A percentile compares a stretch with the other conserved stretches of the same genome.
These are phyloP conservation scores for Micronisus gabar DNA, from an alignment of 2,113 vertebrate genomes.

Conservation along the genomic window DNA sequence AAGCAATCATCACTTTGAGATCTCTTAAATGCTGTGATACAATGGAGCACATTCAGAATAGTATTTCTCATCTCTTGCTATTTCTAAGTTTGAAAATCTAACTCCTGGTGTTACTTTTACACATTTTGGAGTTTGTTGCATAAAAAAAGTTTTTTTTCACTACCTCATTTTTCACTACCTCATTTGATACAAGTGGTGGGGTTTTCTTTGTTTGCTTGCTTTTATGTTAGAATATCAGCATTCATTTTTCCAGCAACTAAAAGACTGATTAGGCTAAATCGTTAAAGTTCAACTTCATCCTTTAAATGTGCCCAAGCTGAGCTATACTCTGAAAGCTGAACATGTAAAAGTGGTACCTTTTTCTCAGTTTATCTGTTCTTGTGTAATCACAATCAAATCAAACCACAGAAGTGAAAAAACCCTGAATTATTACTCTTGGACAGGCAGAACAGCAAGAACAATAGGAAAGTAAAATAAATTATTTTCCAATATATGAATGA, in stretches of 20 bases:
- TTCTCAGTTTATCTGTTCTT: neutral
- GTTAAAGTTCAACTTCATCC: neutral
- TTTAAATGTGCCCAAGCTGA: neutral
- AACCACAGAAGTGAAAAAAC: neutral
- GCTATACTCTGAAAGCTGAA: neutral
- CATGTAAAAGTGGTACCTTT: neutral
- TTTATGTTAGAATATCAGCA: neutral
- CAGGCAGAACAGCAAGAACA: neutral
- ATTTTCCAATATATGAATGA: neutral
- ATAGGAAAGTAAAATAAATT: neutral
- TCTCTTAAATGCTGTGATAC: neutral
- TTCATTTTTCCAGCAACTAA: neutral
- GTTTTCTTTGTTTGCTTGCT: neutral
- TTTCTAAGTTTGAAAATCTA: neutral
- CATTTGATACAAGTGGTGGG: neutral
- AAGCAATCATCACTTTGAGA: neutral
- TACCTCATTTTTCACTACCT: neutral
- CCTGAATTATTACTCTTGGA: neutral
- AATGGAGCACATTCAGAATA: neutral
- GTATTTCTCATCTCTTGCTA: neutral
- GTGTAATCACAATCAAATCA: neutral
- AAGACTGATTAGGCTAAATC: neutral
- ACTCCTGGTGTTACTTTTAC: neutral
- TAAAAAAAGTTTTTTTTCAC: neutral
- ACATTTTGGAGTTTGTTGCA: neutral